A percentile compares a stretch with the other conserved stretches of the same genome.
Conservation (phyloP, 2,113 vertebrate species). For the Poeciliopsis retropinna region DNA sequence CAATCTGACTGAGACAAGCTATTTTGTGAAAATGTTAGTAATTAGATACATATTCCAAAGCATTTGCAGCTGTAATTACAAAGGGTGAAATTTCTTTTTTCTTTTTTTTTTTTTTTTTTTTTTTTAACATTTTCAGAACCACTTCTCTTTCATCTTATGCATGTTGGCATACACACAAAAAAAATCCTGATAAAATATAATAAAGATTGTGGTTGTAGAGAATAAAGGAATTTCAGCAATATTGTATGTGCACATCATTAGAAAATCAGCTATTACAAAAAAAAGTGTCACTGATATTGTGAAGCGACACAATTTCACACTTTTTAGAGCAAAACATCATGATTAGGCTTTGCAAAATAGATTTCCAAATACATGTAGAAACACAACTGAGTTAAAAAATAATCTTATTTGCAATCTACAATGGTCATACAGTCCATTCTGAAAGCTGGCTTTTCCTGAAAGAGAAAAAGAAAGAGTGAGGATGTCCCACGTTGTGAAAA, state of each 20-base stretch:
- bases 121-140: neutral
- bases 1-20: neutral
- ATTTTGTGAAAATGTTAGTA: neutral
- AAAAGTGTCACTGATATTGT: slow-evolving; percentile 7
- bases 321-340: slow-evolving; percentile 28
- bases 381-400: slow-evolving; percentile 8
- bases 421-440: slow-evolving; percentile 19
- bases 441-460: slow-evolving; percentile 21
- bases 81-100: too few species aligned
- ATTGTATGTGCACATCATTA: neutral
- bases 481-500: slow-evolving; percentile 10
- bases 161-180: neutral
- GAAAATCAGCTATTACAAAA: slow-evolving; percentile 14
- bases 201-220: neutral
- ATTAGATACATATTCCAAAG: neutral
- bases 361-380: slow-evolving; percentile 2
- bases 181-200: neutral
- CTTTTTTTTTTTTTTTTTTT: too few species aligned
- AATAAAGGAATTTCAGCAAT: neutral
- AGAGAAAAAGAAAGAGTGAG: slow-evolving; percentile 22
- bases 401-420: slow-evolving; percentile 7
- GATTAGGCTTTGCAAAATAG: slow-evolving; percentile 14
- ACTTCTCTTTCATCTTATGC: neutral
- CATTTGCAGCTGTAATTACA: neutral
- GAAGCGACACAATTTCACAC: neutral